phyloP scores from a whole-genome alignment of 2,888 invertebrate genomes.

The Cataglyphis rosenhaueri region DNA sequence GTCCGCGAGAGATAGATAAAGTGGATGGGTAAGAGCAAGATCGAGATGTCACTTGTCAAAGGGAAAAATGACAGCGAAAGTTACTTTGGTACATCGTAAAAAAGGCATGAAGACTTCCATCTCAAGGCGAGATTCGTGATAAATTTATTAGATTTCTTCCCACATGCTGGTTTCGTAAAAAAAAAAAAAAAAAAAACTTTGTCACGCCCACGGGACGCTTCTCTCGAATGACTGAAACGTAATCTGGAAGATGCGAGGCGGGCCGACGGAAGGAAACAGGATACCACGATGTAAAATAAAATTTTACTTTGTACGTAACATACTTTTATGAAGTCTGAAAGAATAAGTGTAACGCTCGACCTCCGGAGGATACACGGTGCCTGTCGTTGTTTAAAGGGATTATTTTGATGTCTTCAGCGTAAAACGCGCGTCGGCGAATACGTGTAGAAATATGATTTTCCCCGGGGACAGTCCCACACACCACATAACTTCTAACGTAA shows the following conservation, averaged over 20 bases:
- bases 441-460: slow-evolving; percentile 64
- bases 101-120: not conserved
- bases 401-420: slow-evolving; percentile 61
- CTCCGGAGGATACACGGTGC: slow-evolving; percentile 6
- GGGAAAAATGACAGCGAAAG: not conserved
- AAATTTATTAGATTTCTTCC: slow-evolving; percentile 12
- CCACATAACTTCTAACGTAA: slow-evolving; percentile 63
- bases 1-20: not conserved
- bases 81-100: not conserved
- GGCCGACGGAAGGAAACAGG: slow-evolving; percentile 3
- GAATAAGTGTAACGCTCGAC: slow-evolving; percentile 43
- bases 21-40: not conserved
- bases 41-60: not conserved
- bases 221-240: slow-evolving; percentile 31
- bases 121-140: not conserved
- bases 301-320: slow-evolving; percentile 39
- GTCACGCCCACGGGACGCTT: not conserved
- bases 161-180: not conserved
- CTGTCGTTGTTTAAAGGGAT: slow-evolving; percentile 63
- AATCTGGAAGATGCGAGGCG: slow-evolving; percentile 33
- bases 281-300: slow-evolving; percentile 59
- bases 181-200: not conserved
- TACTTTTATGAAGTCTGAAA: slow-evolving; percentile 52
- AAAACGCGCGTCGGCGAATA: slow-evolving; percentile 47
- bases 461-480: slow-evolving; percentile 41